Percentiles rank a stretch among this genome's conserved stretches.
Evolutionary conservation across 2,888 invertebrate species (phyloP).

Genomic region (Bedellia somnulentella): DNA sequence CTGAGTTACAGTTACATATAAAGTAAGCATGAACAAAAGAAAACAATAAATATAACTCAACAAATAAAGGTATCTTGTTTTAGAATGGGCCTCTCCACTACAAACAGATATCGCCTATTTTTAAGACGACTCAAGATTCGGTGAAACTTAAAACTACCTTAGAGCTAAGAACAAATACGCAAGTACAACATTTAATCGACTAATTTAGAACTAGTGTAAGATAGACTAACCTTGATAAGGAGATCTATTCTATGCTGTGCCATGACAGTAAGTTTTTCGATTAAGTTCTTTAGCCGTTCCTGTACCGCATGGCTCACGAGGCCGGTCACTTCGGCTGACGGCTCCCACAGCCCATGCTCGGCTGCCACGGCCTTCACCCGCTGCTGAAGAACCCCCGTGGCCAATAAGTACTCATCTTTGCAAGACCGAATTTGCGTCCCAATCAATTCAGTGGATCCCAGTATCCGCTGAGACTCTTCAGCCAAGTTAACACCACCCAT

Average conservation of each 20-base stretch:
- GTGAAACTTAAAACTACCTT: too few species aligned
- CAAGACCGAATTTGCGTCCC: conserved; percentile 88
- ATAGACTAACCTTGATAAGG: conserved; percentile 78
- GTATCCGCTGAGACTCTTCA: conserved; percentile 93
- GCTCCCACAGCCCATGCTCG: conserved; percentile 81
- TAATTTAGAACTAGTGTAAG: too few species aligned
- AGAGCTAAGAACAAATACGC: too few species aligned
- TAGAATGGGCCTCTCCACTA: too few species aligned
- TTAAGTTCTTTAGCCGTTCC: conserved; percentile 85
- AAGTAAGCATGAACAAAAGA: too few species aligned
- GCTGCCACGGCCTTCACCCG: conserved; percentile 76
- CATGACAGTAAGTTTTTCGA: conserved; percentile 89
- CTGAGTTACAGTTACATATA: too few species aligned
- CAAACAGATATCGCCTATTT: too few species aligned
- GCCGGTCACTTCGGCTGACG: conserved; percentile 82
- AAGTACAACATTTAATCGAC: too few species aligned
- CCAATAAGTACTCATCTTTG: conserved; percentile 89
- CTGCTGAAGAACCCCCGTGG: conserved; percentile 73
- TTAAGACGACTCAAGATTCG: too few species aligned
- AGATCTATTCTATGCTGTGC: conserved; percentile 95
- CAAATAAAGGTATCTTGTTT: too few species aligned
- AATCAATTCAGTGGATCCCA: conserved; percentile 87
- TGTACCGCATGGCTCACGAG: conserved; percentile 93
- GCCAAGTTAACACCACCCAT: conserved; percentile 98
- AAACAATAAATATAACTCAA: too few species aligned